A percentile compares a stretch with the other conserved stretches of the same genome.
These are phyloP conservation scores for Melanocharis versteri DNA, from an alignment of 2,113 vertebrate genomes.

Conservation along the genomic window DNA sequence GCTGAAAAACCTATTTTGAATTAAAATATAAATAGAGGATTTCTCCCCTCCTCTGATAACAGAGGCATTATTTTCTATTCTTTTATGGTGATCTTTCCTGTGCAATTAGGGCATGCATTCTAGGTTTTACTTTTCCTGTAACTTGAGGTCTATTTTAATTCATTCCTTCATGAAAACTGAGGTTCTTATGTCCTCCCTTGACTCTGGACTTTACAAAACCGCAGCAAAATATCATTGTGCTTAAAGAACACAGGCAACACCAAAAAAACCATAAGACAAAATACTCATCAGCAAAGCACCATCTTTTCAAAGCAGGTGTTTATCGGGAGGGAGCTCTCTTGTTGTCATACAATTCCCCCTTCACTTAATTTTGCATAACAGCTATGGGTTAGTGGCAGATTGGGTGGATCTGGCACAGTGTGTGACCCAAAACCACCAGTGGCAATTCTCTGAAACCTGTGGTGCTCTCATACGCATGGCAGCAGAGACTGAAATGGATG, in stretches of 20 bases:
- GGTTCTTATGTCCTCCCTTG: background rate
- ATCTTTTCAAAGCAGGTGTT: background rate
- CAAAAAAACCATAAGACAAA: background rate
- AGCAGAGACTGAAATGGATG: background rate
- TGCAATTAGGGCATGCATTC: background rate
- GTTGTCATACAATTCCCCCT: background rate
- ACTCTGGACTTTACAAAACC: background rate
- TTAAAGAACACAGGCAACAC: background rate
- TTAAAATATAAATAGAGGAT: background rate
- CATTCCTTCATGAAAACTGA: background rate
- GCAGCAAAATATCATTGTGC: background rate
- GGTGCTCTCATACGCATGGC: background rate
- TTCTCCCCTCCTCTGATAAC: background rate
- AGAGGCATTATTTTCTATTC: background rate
- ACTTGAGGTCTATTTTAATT: background rate
- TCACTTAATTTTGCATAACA: background rate
- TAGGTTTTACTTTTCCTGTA: background rate
- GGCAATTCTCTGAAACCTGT: background rate
- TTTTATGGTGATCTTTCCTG: background rate
- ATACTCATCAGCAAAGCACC: background rate
- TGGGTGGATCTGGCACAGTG: accelerated
- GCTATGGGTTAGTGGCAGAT: background rate
- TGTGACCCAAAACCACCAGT: background rate
- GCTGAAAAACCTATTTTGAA: background rate
- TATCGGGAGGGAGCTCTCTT: background rate